A percentile compares a stretch with the other conserved stretches of the same genome.
These are phyloP conservation scores for Larimichthys crocea DNA, from an alignment of 2,113 vertebrate species.

Conservation along the genomic window DNA sequence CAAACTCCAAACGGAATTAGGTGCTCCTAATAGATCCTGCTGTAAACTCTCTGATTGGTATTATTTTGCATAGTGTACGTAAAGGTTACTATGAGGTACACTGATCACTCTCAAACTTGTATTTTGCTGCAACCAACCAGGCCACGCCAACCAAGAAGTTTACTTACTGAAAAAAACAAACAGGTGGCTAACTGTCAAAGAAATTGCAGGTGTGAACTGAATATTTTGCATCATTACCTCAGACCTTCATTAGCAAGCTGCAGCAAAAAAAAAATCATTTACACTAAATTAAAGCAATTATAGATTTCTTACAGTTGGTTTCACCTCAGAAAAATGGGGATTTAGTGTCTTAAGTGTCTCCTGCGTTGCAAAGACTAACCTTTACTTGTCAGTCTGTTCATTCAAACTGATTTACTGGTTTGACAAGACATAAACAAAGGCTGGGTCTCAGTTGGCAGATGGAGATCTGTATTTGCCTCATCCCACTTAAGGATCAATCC, in stretches of 20 bases:
- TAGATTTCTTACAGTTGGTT: constrained; percentile 20
- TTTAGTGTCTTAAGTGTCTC: not conserved
- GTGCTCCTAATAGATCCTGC: not conserved
- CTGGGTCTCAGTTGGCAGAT: constrained; percentile 1
- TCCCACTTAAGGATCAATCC: constrained; percentile 20
- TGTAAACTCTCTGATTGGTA: not conserved
- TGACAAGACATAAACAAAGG: not conserved
- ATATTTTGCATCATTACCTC: constrained; percentile 21
- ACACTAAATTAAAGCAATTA: constrained; percentile 29
- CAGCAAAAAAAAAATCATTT: constrained; percentile 21
- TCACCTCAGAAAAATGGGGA: constrained; percentile 13
- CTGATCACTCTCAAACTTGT: not conserved
- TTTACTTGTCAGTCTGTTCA: not conserved
- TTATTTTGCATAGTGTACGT: not conserved
- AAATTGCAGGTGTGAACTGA: constrained; percentile 20
- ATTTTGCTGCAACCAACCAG: not conserved
- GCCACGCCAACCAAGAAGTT: not conserved
- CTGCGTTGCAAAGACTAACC: not conserved
- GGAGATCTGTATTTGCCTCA: constrained; percentile 17
- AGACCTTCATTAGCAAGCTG: constrained; percentile 4
- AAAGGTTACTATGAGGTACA: not conserved
- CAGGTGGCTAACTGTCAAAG: constrained; percentile 17
- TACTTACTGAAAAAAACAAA: not conserved
- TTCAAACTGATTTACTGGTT: not conserved
- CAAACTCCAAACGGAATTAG: not conserved